phyloP scores from a whole-genome alignment of 2,797 vertebrate genomes.

The Ataeniobius toweri region DNA sequence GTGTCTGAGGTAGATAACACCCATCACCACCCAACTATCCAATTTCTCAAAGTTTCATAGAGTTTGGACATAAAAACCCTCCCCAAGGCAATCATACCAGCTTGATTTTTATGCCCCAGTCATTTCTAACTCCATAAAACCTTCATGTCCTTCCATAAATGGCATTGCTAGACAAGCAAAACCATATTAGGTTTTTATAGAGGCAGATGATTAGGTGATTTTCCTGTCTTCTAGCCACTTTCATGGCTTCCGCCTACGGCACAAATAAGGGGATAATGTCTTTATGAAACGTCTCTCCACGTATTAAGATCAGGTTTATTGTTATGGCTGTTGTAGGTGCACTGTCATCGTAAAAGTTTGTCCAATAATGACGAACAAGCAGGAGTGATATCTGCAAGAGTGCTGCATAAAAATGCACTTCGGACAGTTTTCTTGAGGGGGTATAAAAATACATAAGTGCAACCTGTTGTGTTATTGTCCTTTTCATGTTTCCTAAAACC shows the following conservation, averaged over 20 bases:
- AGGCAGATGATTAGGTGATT: slow-evolving; percentile 53
- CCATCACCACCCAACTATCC: slow-evolving; percentile 38
- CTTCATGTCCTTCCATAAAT: slow-evolving; percentile 59
- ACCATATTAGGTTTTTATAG: slow-evolving; percentile 61
- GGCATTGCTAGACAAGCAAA: slow-evolving; percentile 46
- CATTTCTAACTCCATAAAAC: slow-evolving; percentile 67
- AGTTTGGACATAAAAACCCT: slow-evolving; percentile 51
- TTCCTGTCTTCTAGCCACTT: slow-evolving; percentile 43
- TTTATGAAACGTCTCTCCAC: slow-evolving; percentile 53
- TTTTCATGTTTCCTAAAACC: slow-evolving; percentile 49
- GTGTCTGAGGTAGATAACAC: slow-evolving; percentile 52
- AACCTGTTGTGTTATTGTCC: slow-evolving; percentile 63
- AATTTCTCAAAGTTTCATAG: slow-evolving; percentile 53
- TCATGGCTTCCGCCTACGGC: slow-evolving; percentile 42
- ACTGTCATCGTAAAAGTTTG: slow-evolving; percentile 56
- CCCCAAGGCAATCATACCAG: slow-evolving; percentile 40
- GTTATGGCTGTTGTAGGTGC: slow-evolving; percentile 57
- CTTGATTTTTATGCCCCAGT: slow-evolving; percentile 62
- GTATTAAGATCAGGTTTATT: slow-evolving; percentile 64
- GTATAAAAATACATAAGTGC: slow-evolving; percentile 48
- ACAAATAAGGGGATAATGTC: slow-evolving; percentile 52
- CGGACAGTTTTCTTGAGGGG: slow-evolving; percentile 44
- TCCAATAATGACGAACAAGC: slow-evolving; percentile 36
- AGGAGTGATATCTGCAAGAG: slow-evolving; percentile 15
- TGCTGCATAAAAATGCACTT: slow-evolving; percentile 22